These are phyloP conservation scores for Ptychodera flava DNA, from an alignment of 35 echinoderm and acorn worm genomes.

Conservation along the genomic window DNA sequence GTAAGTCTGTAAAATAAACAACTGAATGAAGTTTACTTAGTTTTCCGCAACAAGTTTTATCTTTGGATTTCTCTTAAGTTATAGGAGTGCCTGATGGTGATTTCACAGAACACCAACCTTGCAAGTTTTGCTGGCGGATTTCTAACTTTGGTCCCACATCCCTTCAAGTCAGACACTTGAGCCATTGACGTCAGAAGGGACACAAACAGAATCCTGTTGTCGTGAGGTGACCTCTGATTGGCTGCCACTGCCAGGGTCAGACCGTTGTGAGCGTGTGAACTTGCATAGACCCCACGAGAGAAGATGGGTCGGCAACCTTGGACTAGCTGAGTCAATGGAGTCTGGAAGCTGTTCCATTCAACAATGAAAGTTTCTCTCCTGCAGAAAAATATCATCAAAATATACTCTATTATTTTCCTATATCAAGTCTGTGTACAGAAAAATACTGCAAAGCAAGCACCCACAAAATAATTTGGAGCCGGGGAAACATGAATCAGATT, in stretches of 20 bases:
- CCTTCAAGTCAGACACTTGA: constrained; percentile 51
- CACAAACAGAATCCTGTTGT: constrained; percentile 52
- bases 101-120: constrained; percentile 61
- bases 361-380: constrained; percentile 42
- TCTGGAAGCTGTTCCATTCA: constrained; percentile 50
- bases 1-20: too few relatives aligned
- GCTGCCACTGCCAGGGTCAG: constrained; percentile 50
- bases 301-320: constrained; percentile 41
- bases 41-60: too few relatives aligned
- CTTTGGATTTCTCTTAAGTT: too few relatives aligned
- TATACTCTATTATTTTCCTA: background rate
- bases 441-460: background rate
- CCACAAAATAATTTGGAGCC: background rate
- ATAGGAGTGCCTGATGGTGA: too few relatives aligned
- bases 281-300: constrained; percentile 48
- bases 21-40: too few relatives aligned
- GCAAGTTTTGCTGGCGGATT: constrained; percentile 37
- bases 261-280: constrained; percentile 41
- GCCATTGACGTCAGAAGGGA: constrained; percentile 56
- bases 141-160: constrained; percentile 50
- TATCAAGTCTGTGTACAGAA: background rate
- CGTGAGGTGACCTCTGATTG: constrained; percentile 56
- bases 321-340: constrained; percentile 44
- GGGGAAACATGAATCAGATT: background rate
- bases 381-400: background rate